These are phyloP conservation scores for Macrocentrus cingulum DNA, from an alignment of 1,140 invertebrate species.

Conservation along the genomic window DNA sequence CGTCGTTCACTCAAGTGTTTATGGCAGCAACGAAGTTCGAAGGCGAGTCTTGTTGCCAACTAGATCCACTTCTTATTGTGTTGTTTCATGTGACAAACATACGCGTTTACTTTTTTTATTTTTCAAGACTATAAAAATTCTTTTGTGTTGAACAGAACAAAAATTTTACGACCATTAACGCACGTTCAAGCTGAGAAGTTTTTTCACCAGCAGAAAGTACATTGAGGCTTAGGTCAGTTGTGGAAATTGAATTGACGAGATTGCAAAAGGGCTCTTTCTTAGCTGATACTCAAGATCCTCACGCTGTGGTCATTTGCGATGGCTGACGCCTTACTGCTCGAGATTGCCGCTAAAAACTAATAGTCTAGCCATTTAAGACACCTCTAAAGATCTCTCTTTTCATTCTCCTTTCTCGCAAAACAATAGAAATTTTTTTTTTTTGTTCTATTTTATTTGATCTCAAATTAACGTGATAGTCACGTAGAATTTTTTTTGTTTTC, in stretches of 20 bases:
- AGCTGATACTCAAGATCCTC: not conserved
- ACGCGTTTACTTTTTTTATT: not conserved
- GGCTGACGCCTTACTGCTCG: too few species aligned
- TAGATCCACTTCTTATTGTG: constrained; percentile 3
- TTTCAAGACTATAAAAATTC: not conserved
- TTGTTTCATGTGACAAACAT: not conserved
- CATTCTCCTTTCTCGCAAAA: too few species aligned
- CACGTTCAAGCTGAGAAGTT: not conserved
- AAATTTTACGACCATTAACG: not conserved
- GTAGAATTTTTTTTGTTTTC: too few species aligned
- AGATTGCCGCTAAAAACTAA: too few species aligned
- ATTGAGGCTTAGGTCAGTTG: too few species aligned
- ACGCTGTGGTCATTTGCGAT: not conserved
- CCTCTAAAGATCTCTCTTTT: too few species aligned
- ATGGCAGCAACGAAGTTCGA: not conserved
- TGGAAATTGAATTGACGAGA: too few species aligned
- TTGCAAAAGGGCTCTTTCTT: too few species aligned
- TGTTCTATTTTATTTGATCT: too few species aligned
- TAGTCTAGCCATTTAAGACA: not conserved
- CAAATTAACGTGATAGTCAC: too few species aligned
- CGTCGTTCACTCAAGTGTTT: not conserved
- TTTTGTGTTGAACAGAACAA: not conserved
- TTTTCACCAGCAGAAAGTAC: not conserved
- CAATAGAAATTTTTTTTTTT: too few species aligned
- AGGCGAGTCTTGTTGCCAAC: not conserved